Evolutionary conservation across 1,140 invertebrate species (phyloP).

Genomic region (Heliconius hermathena): DNA sequence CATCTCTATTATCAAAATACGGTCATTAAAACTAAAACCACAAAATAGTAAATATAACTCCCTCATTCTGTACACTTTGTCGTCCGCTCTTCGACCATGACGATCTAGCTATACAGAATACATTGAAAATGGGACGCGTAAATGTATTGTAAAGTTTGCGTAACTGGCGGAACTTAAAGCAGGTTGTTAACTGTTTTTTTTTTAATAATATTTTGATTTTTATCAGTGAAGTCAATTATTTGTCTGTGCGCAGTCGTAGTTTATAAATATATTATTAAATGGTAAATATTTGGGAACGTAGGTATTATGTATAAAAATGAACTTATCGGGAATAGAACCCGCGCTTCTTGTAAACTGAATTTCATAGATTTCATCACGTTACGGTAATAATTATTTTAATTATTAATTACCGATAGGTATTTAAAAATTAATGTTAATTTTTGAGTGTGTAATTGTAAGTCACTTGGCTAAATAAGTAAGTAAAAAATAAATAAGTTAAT

Average conservation of each 20-base stretch:
- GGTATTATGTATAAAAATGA: no score
- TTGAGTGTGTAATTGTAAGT: no score
- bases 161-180: slow-evolving; percentile 26
- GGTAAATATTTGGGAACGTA: no score
- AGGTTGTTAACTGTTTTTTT: background rate
- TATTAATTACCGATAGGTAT: no score
- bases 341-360: no score
- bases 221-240: background rate
- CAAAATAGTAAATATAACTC: slow-evolving; percentile 29
- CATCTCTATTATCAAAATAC: slow-evolving; percentile 39
- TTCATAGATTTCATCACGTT: no score
- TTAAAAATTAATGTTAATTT: no score
- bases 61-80: slow-evolving; percentile 48
- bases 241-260: background rate
- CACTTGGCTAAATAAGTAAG: no score
- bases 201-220: background rate
- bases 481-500: no score
- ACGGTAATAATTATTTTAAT: no score
- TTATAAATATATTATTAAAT: background rate
- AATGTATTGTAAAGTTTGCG: slow-evolving; percentile 47
- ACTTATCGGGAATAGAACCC: no score
- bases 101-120: slow-evolving; percentile 51
- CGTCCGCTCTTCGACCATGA: slow-evolving; percentile 57
- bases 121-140: slow-evolving; percentile 58
- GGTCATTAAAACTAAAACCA: slow-evolving; percentile 40